These are phyloP conservation scores for Rallus limicola DNA, from an alignment of 2,113 vertebrate species.

Conservation along the genomic window DNA sequence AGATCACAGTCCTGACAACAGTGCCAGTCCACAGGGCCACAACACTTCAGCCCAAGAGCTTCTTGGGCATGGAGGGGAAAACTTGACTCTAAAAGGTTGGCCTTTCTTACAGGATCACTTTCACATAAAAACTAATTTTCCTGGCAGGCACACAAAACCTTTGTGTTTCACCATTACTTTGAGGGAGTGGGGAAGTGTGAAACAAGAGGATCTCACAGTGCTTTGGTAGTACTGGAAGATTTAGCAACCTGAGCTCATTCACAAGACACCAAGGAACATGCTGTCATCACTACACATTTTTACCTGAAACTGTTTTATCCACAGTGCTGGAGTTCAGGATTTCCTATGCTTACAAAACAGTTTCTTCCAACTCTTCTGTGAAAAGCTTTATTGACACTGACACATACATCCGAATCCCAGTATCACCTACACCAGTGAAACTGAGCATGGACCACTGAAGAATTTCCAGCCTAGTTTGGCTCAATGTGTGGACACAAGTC, in stretches of 20 bases:
- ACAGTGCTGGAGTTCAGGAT: neutral
- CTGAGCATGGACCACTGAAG: neutral
- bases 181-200: neutral
- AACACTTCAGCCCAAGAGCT: neutral
- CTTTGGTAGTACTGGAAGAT: neutral
- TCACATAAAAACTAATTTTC: neutral
- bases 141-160: neutral
- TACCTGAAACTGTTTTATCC: neutral
- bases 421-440: neutral
- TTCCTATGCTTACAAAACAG: neutral
- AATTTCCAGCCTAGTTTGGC: neutral
- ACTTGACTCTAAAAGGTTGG: neutral
- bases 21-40: neutral
- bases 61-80: neutral
- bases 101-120: neutral
- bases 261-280: neutral
- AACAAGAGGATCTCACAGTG: accelerated
- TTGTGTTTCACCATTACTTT: neutral
- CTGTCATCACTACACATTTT: neutral
- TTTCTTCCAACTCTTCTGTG: neutral
- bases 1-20: neutral
- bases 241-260: neutral
- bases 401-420: neutral
- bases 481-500: neutral
- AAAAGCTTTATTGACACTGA: neutral